These are phyloP conservation scores for Ichneumoninae sp. DNA, from an alignment of 2,888 invertebrate genomes.

Conservation along the genomic window DNA sequence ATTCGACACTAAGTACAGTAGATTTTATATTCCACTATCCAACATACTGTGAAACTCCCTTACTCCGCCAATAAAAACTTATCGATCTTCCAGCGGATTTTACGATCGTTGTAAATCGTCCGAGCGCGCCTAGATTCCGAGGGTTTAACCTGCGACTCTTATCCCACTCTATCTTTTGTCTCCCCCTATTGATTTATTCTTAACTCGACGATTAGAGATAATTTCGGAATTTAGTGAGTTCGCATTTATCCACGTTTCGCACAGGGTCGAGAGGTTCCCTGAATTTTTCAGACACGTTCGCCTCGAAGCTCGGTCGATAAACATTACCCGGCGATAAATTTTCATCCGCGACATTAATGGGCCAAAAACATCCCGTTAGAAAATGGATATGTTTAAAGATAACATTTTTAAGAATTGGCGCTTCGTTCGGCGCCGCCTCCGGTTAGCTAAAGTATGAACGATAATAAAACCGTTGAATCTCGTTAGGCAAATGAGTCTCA, in stretches of 20 bases:
- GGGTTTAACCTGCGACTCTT: slow-evolving; percentile 13
- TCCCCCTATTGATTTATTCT: slow-evolving; percentile 27
- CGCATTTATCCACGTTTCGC: slow-evolving; percentile 11
- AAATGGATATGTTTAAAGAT: not conserved
- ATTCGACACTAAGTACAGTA: not conserved
- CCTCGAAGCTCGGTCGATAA: not conserved
- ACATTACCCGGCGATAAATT: slow-evolving; percentile 3
- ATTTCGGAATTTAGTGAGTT: slow-evolving; percentile 12
- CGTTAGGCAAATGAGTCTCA: slow-evolving; percentile 61
- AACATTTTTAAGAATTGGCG: not conserved
- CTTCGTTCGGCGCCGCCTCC: slow-evolving; percentile 31
- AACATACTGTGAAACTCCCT: slow-evolving; percentile 12
- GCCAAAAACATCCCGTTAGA: not conserved
- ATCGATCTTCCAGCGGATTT: slow-evolving; percentile 58
- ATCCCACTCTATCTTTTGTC: slow-evolving; percentile 13
- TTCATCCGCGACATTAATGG: slow-evolving; percentile 11
- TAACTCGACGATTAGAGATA: slow-evolving; percentile 53
- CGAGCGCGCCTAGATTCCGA: slow-evolving; percentile 57
- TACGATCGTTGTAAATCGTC: slow-evolving; percentile 64
- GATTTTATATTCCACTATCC: slow-evolving; percentile 26
- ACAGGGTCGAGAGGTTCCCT: slow-evolving; percentile 5
- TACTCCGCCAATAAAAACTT: slow-evolving; percentile 41
- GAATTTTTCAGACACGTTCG: not conserved
- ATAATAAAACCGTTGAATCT: slow-evolving; percentile 45
- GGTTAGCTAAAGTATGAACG: not conserved